Evolutionary conservation across 2,888 invertebrate species (phyloP), one percentile per base, ranked within the genome.

Genomic region (Allacma fusca): DNA sequence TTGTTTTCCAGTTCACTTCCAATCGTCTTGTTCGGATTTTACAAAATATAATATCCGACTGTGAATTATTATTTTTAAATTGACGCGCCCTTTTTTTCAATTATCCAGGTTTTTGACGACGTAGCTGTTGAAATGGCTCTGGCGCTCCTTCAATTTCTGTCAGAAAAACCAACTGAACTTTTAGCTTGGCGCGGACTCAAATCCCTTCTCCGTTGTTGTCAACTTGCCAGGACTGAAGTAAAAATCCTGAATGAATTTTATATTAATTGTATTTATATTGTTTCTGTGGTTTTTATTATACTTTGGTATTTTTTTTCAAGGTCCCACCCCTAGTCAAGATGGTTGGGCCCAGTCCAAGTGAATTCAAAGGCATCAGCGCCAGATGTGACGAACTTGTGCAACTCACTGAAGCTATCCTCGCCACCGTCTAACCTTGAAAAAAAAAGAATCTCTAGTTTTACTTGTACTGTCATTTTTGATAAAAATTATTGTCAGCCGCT

Each of bases 71-170:
- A n/a, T n/a, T n/a, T n/a, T n/a, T n/a, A n/a, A n/a, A n/a, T n/a
- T n/a, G n/a, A n/a, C n/a, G n/a, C n/a, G n/a, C n/a, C n/a, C n/a
- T n/a, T n/a, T n/a, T n/a, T n/a, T n/a, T n/a, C n/a, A n/a, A n/a
- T 34, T 24, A 23, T 80, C 0, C 87, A 96, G 96, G 95, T 96
- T 77, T 96, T 96, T 88, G 96, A 96, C 87, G 96, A 96, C 87
- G 92, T 96, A 75, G 95, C 95, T 79, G 94, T 95, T 78, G 96
- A 96, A 88, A 88, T 96, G 86, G 91, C 94, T 67, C 94, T 96
- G 94, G 96, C 96, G 73, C 89, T 95, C 85, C 90, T 96, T 82
- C 96, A 96, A 89, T 95, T 92, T 88, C 92, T 96, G 89, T 92
- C 92, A 85, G 83, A 84, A 28, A 90, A 90, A 76, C 94, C 94